Evolutionary conservation across 1,140 invertebrate genomes (phyloP).

Genomic region (Copidosoma floridanum): DNA sequence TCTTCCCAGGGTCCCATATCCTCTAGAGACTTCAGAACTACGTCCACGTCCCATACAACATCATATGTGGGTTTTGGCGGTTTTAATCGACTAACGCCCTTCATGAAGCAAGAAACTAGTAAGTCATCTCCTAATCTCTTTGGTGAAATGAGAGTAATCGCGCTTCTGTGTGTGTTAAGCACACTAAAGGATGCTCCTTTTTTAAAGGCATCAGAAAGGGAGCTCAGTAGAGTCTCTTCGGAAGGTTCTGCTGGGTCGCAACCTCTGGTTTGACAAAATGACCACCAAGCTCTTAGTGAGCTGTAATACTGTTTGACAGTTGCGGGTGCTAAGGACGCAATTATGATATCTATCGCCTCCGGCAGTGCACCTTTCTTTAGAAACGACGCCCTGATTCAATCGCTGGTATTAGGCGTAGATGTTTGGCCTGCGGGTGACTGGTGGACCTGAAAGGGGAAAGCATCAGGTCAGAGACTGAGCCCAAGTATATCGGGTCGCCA

Average conservation of each 20-base stretch:
- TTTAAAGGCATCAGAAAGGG: background rate
- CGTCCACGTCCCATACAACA: background rate
- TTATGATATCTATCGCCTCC: conserved; percentile 18
- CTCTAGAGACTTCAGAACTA: no score
- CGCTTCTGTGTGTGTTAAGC: background rate
- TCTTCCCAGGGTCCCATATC: conserved; percentile 11
- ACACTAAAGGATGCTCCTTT: background rate
- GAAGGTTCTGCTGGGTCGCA: background rate
- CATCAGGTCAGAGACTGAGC: conserved; percentile 1
- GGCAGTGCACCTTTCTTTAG: conserved; percentile 5
- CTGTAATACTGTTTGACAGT: conserved; percentile 25
- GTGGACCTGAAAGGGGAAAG: conserved; percentile 5
- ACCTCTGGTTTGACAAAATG: background rate
- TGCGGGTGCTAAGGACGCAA: conserved; percentile 14
- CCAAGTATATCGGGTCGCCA: background rate
- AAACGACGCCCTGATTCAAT: conserved; percentile 10
- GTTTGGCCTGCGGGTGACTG: background rate
- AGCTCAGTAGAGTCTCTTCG: background rate
- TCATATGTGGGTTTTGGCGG: background rate
- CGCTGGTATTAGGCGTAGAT: conserved; percentile 1
- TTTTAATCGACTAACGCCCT: background rate
- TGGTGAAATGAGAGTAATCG: background rate
- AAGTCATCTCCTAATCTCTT: background rate
- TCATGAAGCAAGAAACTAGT: background rate
- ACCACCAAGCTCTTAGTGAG: conserved; percentile 10